phyloP scores from a whole-genome alignment of 2,888 invertebrate species.

The Tridacna crocea region DNA sequence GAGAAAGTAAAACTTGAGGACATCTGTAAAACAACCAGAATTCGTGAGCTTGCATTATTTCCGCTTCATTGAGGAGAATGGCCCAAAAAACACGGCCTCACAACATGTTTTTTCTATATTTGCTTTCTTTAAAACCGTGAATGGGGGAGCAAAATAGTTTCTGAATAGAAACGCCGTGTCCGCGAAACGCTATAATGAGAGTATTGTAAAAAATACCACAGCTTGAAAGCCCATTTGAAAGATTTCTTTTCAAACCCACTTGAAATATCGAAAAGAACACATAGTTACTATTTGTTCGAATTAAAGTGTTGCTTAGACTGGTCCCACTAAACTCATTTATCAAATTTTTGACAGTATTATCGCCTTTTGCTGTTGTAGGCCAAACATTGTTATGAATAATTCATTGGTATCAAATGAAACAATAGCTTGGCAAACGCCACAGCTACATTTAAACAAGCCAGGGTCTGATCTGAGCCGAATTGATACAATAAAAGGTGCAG shows the following conservation, averaged over 20 bases:
- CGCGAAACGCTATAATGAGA: constrained; percentile 20
- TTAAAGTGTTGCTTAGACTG: constrained; percentile 55
- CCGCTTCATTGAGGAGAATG: constrained; percentile 4
- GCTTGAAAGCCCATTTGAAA: constrained; percentile 11
- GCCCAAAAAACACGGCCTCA: background rate
- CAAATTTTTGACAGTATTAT: constrained; percentile 63
- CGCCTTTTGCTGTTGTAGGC: constrained; percentile 39
- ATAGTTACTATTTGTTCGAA: constrained; percentile 52
- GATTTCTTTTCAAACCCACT: constrained; percentile 27
- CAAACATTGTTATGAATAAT: constrained; percentile 20
- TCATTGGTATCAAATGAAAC: constrained; percentile 28
- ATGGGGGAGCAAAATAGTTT: constrained; percentile 27
- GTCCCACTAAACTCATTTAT: constrained; percentile 58
- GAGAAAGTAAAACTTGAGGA: constrained; percentile 21
- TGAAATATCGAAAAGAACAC: constrained; percentile 32
- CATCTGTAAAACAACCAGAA: constrained; percentile 13
- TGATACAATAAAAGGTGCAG: too few relatives aligned
- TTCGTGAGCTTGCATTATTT: constrained; percentile 28
- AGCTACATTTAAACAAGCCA: background rate
- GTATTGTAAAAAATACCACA: constrained; percentile 22
- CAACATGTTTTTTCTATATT: constrained; percentile 18
- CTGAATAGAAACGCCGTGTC: constrained; percentile 26
- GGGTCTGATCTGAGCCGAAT: background rate
- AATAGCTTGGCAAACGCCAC: constrained; percentile 16
- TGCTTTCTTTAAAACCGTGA: constrained; percentile 25